Percentiles rank a stretch among this genome's conserved stretches.
phyloP scores from a whole-genome alignment of 2,797 vertebrate species.

The Clarias platycephalus region DNA sequence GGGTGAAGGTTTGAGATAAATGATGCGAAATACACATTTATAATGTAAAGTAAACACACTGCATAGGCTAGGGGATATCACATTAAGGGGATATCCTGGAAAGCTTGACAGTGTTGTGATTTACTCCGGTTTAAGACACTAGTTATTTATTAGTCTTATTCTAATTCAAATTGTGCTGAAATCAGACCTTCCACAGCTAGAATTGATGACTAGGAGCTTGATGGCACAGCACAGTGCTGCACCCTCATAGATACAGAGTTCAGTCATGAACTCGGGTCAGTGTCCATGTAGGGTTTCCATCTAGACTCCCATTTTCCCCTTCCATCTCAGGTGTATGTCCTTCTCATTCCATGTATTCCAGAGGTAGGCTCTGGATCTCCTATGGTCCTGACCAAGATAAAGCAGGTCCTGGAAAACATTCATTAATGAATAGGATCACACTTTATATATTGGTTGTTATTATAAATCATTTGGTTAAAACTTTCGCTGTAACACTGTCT shows the following conservation, averaged over 20 bases:
- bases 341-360: neutral
- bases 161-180: neutral
- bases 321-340: neutral
- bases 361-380: neutral
- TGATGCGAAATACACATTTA: neutral
- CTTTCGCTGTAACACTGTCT: neutral
- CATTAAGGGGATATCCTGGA: neutral
- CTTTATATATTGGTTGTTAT: neutral
- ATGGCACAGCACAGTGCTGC: neutral
- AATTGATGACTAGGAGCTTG: neutral
- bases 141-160: neutral
- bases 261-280: neutral
- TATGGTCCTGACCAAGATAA: neutral
- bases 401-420: neutral
- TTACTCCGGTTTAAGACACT: neutral
- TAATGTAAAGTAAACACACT: neutral
- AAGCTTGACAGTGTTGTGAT: neutral
- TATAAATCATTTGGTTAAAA: neutral
- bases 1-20: constrained; percentile 56
- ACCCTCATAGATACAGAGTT: neutral
- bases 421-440: neutral
- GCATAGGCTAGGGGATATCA: neutral
- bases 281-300: neutral
- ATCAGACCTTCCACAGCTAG: neutral
- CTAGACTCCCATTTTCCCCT: neutral